Evolutionary conservation across 2,888 invertebrate genomes (phyloP).

Genomic region (Aporophyla nigra): DNA sequence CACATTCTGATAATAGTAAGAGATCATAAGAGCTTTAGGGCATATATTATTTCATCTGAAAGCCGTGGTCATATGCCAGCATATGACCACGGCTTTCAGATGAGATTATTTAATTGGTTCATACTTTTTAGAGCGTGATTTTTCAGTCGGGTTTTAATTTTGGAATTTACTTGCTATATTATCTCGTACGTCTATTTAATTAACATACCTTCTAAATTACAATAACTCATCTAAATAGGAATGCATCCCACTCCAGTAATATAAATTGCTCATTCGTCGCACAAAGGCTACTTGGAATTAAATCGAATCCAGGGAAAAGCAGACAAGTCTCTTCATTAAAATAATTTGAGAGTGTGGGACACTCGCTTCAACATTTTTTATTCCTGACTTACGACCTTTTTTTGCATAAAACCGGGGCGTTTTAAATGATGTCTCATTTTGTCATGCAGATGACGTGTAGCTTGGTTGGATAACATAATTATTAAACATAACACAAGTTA

Average conservation of each 20-base stretch:
- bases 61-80: too few relatives aligned
- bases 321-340: slow-evolving; percentile 53
- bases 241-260: background rate
- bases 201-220: background rate
- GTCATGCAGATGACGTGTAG: background rate
- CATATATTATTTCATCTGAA: too few relatives aligned
- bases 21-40: too few relatives aligned
- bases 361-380: slow-evolving; percentile 28
- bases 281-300: slow-evolving; percentile 47
- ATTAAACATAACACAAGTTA: background rate
- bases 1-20: too few relatives aligned
- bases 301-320: slow-evolving; percentile 38
- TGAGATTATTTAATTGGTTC: too few relatives aligned
- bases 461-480: background rate
- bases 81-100: too few relatives aligned
- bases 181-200: background rate
- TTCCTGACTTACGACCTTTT: background rate
- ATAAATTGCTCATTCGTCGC: slow-evolving; percentile 41
- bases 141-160: background rate
- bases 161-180: too few relatives aligned
- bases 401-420: background rate
- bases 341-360: slow-evolving; percentile 52
- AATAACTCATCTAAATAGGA: background rate
- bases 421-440: slow-evolving; percentile 21
- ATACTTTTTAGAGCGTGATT: background rate